phyloP scores from a whole-genome alignment of 2,113 vertebrate genomes.

The Sciurus niger region DNA sequence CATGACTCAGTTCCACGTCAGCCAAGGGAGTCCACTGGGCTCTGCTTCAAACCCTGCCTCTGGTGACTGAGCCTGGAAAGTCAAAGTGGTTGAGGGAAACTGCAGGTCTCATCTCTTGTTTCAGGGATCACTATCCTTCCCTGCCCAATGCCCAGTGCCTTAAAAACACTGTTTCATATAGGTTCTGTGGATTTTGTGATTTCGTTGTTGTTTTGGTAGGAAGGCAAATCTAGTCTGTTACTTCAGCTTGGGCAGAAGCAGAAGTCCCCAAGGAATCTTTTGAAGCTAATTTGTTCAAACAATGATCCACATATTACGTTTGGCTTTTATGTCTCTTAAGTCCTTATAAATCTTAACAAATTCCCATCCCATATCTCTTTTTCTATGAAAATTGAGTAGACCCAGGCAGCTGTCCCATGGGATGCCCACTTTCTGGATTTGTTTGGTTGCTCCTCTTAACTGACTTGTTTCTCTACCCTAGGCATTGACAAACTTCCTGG shows the following conservation, averaged over 20 bases:
- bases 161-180: background rate
- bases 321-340: background rate
- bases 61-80: background rate
- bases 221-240: background rate
- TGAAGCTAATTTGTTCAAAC: slow-evolving; percentile 12
- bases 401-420: background rate
- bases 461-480: background rate
- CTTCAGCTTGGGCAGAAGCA: background rate
- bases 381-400: background rate
- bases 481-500: background rate
- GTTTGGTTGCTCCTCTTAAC: background rate
- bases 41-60: background rate
- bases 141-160: background rate
- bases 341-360: background rate
- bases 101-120: background rate
- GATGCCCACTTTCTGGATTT: background rate
- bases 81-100: background rate
- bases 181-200: background rate
- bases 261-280: background rate
- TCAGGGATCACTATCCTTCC: background rate
- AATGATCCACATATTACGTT: background rate
- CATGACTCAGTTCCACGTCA: background rate
- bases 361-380: background rate
- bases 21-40: background rate
- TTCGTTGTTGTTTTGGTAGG: background rate